Percentiles rank a stretch among this genome's conserved stretches.
Evolutionary conservation across 2,888 invertebrate genomes (phyloP).

Genomic region (Lycia hirtaria): DNA sequence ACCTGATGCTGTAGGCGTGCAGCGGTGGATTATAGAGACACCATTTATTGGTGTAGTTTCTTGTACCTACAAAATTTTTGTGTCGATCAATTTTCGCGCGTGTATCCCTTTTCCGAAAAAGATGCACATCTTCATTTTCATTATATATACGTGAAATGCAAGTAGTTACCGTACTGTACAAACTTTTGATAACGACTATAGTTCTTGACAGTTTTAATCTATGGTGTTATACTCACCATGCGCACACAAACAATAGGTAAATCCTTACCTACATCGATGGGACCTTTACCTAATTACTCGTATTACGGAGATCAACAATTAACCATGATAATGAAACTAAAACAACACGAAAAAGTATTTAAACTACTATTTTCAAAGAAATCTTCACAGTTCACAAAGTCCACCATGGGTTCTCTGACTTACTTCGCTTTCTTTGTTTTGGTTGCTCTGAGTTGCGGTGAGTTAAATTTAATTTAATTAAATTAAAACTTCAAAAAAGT

Average conservation of each 20-base stretch:
- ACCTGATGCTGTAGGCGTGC: no score
- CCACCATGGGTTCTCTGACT: constrained; percentile 25
- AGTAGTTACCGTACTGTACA: no score
- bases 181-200: background rate
- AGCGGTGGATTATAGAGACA: no score
- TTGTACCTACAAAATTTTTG: no score
- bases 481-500: no score
- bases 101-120: no score
- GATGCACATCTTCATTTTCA: no score
- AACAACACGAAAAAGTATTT: constrained; percentile 7
- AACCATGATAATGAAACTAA: constrained; percentile 11
- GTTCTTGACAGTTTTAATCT: background rate
- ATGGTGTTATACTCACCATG: background rate
- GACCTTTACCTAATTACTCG: constrained; percentile 12
- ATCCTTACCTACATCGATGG: background rate
- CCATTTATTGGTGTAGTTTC: no score
- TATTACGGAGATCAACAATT: constrained; percentile 13
- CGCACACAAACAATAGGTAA: no score
- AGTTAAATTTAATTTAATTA: constrained; percentile 5
- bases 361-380: background rate
- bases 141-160: no score
- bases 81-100: no score
- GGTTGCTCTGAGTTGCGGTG: constrained; percentile 19
- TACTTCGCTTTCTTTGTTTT: constrained; percentile 21
- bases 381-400: background rate